Evolutionary conservation across 2,888 invertebrate species (phyloP), one percentile per base, ranked within the genome.

Genomic region (Nomada ruficornis): DNA sequence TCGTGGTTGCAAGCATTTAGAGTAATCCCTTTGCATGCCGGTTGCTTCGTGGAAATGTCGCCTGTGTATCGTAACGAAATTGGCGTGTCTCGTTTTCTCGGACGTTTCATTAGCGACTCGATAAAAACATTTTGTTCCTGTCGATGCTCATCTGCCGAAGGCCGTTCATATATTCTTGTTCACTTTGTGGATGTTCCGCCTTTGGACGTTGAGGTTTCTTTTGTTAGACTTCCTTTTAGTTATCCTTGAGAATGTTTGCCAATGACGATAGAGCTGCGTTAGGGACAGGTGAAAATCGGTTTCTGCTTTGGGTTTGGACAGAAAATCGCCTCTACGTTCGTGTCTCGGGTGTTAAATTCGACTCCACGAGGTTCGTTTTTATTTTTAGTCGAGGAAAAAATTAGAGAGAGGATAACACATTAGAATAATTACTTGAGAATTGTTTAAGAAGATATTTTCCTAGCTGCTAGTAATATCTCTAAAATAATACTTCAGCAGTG

Each of bases 41-140:
- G 72, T 73, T 44, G 59, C 47, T 78, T 69, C 78, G n/a, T 44
- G 64, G 70, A 65, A 78, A 78, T 60, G 44, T 65, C 13, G n/a
- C 23, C 42, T 47, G n/a, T 29, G 26, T 15, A 4, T 59, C 42
- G 23, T 23, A 44, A 50, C 20, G n/a, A 60, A n/a, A 62, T 59
- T 64, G 57, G 11, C 44, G 36, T n/a, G 15, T 20, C 59, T 57
- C 55, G 57, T 57, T 42, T 52, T 42, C 29, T 59, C 23, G 29
- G 29, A 18, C 50, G 29, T 15, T 54, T 67, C 29, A 67, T 71
- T 47, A 70, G 29, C 52, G 15, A 2, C 29, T 18, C 3, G 44
- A 60, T 52, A 52, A 3, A 54, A 75, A 50, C 50, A 23, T 20
- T 67, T 23, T 9, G 65, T 54, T 44, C 50, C 5, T 20, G 9